phyloP scores from a whole-genome alignment of 2,797 vertebrate genomes.

The Eleutherodactylus coqui region DNA sequence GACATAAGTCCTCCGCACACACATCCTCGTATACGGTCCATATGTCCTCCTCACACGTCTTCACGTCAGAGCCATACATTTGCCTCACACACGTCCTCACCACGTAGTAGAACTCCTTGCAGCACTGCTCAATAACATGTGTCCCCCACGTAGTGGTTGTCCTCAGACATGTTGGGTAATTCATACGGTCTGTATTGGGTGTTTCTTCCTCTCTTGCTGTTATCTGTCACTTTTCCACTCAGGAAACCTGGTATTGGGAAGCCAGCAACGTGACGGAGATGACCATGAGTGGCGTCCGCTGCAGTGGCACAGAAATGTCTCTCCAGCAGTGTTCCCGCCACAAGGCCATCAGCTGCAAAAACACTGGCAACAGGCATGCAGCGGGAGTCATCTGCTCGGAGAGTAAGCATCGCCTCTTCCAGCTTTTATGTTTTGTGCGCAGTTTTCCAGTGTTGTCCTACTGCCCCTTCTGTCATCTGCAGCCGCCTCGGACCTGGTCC shows the following conservation, averaged over 20 bases:
- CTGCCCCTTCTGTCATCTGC: slow-evolving; percentile 40
- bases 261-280: slow-evolving; percentile 91
- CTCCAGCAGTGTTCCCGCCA: slow-evolving; percentile 91
- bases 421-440: not conserved
- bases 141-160: too few relatives aligned
- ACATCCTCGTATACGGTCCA: too few relatives aligned
- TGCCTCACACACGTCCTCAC: too few relatives aligned
- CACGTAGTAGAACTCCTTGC: not conserved
- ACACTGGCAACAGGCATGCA: slow-evolving; percentile 81
- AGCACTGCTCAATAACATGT: not conserved
- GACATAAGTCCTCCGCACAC: too few relatives aligned
- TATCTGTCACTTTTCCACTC: slow-evolving; percentile 51
- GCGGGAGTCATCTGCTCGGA: slow-evolving; percentile 98
- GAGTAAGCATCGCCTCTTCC: slow-evolving; percentile 79
- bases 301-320: slow-evolving; percentile 87
- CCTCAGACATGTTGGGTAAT: too few relatives aligned
- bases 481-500: slow-evolving; percentile 93
- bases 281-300: slow-evolving; percentile 93
- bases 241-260: slow-evolving; percentile 99
- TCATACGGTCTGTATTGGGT: too few relatives aligned
- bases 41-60: too few relatives aligned
- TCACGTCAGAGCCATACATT: too few relatives aligned
- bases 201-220: slow-evolving; percentile 3
- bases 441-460: too few relatives aligned
- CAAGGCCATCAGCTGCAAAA: slow-evolving; percentile 84